phyloP scores from a whole-genome alignment of 2,113 vertebrate genomes.

The Calonectris borealis region DNA sequence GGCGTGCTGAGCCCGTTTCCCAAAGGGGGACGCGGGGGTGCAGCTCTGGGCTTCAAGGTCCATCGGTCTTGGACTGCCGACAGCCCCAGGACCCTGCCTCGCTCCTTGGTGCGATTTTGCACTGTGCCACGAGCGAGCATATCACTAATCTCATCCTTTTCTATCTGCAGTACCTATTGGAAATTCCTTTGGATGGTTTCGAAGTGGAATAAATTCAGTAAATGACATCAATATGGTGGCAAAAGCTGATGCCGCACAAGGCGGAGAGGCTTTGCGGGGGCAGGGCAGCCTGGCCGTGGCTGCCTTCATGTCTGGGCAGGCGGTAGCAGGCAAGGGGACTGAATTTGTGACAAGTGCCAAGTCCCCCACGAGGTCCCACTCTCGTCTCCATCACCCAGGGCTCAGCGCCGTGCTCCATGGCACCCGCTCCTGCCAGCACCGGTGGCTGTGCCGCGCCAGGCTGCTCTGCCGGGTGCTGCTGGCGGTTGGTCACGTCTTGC shows the following conservation, averaged over 20 bases:
- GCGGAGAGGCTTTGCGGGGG: neutral
- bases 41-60: neutral
- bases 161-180: fast-evolving
- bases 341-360: neutral
- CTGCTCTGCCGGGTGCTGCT: neutral
- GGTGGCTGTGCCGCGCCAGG: fast-evolving
- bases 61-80: fast-evolving
- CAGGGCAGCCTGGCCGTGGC: neutral
- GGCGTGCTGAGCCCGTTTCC: fast-evolving
- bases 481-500: neutral
- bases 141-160: neutral
- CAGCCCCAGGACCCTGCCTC: neutral
- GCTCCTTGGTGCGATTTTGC: neutral
- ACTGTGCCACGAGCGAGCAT: fast-evolving
- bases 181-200: neutral
- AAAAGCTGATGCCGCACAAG: neutral
- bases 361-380: fast-evolving
- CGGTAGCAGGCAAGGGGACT: neutral
- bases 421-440: neutral
- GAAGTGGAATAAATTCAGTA: neutral
- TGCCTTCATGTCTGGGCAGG: neutral
- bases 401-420: fast-evolving
- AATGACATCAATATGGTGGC: neutral
- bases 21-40: fast-evolving
- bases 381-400: fast-evolving